Base-by-base conservation (phyloP, 1,140 invertebrate species). In the Lucilia sericata region DNA sequence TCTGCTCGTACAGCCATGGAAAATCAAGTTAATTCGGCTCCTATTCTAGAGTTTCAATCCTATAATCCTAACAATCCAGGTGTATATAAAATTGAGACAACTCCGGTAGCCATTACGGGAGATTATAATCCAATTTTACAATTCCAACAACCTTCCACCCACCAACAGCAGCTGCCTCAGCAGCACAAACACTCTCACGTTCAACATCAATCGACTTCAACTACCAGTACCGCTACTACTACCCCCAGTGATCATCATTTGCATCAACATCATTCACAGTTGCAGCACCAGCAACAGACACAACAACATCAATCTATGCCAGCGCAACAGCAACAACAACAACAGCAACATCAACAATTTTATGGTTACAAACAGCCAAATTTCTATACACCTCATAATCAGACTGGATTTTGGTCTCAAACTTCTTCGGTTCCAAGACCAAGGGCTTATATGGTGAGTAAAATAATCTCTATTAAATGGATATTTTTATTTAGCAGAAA, bases 61-160 rank as follows among this genome's bases (percentile, higher is more conserved):
- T 91, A 91, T 84, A 91, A 91, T 85, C 90, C 90, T 5, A 91
- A 90, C 25, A 91, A 91, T 86, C 90, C 90, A 12, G 90, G 89
- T 12, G 89, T 91, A 12, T 91, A 89, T 70, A 91, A 91, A 86
- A 91, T 91, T 14, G 90, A 91, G 70, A 91, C 90, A 0, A 91
- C 90, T 3, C 90, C 90, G 0, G 90, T 91, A 13, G 90, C 90
- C 74, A 91, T 91, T 12, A 91, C 90, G 0, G 89, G 89, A 2
- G 90, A 91, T 83, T 91, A 91, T 60, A 91, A 91, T 87, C 89
- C 90, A 12, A 89, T 91, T 30, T 60, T 89, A 21, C 88, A 91
- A 60, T 89, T 91, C 47, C 89, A 91, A 75, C 88, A 88, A 60
- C 86, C 87, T 2, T 86, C 89, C 0, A 87, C 87, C 42, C 47